phyloP scores from a whole-genome alignment of 2,888 invertebrate species.

The Elegia similella region DNA sequence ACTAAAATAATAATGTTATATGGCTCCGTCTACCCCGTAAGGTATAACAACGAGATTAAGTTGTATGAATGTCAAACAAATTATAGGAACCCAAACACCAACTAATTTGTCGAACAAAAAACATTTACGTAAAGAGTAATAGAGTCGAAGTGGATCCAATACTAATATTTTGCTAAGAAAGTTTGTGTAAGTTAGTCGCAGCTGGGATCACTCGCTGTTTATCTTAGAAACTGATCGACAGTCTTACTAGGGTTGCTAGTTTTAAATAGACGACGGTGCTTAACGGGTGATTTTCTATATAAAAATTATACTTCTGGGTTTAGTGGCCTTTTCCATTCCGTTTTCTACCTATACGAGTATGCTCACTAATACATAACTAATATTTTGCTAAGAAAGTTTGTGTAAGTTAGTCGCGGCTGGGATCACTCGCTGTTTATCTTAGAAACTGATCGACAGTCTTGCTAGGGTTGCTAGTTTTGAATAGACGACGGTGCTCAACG shows the following conservation, averaged over 20 bases:
- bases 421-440: constrained; percentile 31
- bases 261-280: background rate
- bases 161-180: constrained; percentile 32
- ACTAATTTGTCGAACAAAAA: background rate
- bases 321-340: too few relatives aligned
- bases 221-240: constrained; percentile 29
- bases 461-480: constrained; percentile 4
- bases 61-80: too few relatives aligned
- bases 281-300: too few relatives aligned
- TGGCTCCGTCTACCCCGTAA: too few relatives aligned
- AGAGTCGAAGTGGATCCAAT: constrained; percentile 25
- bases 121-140: background rate
- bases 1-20: too few relatives aligned
- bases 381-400: constrained; percentile 32
- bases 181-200: constrained; percentile 26
- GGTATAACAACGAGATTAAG: too few relatives aligned
- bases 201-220: constrained; percentile 29
- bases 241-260: constrained; percentile 17
- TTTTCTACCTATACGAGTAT: too few relatives aligned
- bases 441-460: constrained; percentile 27
- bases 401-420: constrained; percentile 21
- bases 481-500: background rate
- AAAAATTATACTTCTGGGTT: too few relatives aligned
- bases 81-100: too few relatives aligned
- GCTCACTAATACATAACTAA: constrained; percentile 32